Evolutionary conservation across 2,888 invertebrate genomes (phyloP), one percentile per base, ranked within the genome.

Genomic region (Celastrina argiolus): DNA sequence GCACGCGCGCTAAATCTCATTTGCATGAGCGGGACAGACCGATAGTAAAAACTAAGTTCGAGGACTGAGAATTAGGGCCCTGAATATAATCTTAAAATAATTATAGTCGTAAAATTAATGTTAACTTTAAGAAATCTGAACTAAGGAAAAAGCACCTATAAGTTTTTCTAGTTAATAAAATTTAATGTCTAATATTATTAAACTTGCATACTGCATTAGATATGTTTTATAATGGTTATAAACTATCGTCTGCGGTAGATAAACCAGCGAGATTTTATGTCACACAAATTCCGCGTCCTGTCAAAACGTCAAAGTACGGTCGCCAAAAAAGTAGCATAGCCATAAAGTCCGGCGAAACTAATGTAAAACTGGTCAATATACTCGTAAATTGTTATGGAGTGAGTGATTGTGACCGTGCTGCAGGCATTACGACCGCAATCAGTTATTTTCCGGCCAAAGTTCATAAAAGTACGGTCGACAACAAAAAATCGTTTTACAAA

Each of bases 401-500:
- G 61, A 61, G 22, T 39, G 61, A 61, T 61, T 61, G 36, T 39
- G 22, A 31, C 31, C 31, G 31, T 18, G 18, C n/a, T 16, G 59
- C 12, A 18, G 16, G 22, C 36, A 61, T 61, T 61, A 61, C 39
- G 39, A 39, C 61, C 39, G 39, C 61, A 36, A 36, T 61, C 36
- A 22, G 14, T 34, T 39, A 56, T 56, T 56, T 56, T 28, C 26
- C 56, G 56, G 39, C 18, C 61, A 36, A 18, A 39, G 18, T 39
- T 22, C 61, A 61, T 36, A 22, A 34, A 61, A 34, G 61, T 39
- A 61, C 22, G n/a, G 31, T 31, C 26, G 7, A 31, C 39, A 61
- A 61, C 18, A 61, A 59, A 59, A 36, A 22, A 16, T 59, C 59
- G 36, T 36, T 59, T 59, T 36, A 61, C 39, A 61, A 39, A 61